phyloP scores from a whole-genome alignment of 2,888 invertebrate species.

The Anthophora plumipes region DNA sequence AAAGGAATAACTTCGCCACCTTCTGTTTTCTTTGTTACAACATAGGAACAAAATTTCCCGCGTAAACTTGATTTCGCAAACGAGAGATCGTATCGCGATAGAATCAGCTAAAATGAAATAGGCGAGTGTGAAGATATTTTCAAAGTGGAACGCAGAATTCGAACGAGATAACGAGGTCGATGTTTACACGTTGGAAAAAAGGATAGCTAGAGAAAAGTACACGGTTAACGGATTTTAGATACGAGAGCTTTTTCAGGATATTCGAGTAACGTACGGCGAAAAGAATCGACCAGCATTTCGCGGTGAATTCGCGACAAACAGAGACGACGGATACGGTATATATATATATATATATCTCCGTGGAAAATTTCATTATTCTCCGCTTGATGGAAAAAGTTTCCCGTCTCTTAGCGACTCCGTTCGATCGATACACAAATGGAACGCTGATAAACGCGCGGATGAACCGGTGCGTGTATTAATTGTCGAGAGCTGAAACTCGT shows the following conservation, averaged over 20 bases:
- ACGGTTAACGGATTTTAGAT: not conserved
- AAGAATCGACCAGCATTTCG: constrained; percentile 7
- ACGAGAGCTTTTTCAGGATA: constrained; percentile 1
- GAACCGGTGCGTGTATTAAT: constrained; percentile 55
- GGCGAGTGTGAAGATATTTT: not conserved
- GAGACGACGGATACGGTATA: constrained; percentile 3
- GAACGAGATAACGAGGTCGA: constrained; percentile 6
- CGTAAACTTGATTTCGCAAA: too few species aligned
- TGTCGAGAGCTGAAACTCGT: constrained; percentile 33
- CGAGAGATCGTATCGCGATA: too few species aligned
- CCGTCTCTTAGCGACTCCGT: constrained; percentile 36
- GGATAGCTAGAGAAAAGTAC: not conserved
- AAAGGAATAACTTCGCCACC: not conserved
- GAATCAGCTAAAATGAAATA: too few species aligned
- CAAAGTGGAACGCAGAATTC: not conserved
- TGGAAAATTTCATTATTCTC: constrained; percentile 66
- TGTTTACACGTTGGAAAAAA: constrained; percentile 22
- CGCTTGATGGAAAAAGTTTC: constrained; percentile 69
- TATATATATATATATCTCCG: too few species aligned
- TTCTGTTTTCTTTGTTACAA: not conserved
- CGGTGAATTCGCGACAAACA: constrained; percentile 18
- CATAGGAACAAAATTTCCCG: not conserved
- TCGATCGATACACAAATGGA: constrained; percentile 64
- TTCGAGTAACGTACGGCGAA: constrained; percentile 34
- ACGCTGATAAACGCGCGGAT: constrained; percentile 58